These are phyloP conservation scores for Pholis gunnellus DNA, from an alignment of 2,113 vertebrate species.

Conservation along the genomic window DNA sequence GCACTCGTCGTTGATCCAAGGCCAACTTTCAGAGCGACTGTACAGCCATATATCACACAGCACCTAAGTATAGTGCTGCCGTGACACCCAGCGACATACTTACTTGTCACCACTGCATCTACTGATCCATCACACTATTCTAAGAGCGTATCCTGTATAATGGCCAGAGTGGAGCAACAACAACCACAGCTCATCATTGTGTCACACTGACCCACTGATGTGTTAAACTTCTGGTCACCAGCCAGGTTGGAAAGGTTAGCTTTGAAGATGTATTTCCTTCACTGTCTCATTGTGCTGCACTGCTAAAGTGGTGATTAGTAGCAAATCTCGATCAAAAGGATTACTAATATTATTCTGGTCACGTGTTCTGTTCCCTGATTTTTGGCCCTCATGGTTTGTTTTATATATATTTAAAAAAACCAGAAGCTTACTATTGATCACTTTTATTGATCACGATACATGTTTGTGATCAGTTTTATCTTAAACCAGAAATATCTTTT, in stretches of 20 bases:
- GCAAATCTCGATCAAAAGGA: background rate
- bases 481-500: background rate
- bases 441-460: background rate
- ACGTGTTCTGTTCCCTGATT: background rate
- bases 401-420: no score
- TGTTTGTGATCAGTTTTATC: background rate
- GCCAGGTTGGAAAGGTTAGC: slow-evolving; percentile 6
- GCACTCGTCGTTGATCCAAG: background rate
- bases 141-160: slow-evolving; percentile 25
- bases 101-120: slow-evolving; percentile 53
- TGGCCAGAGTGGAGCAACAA: slow-evolving; percentile 13
- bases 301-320: slow-evolving; percentile 2
- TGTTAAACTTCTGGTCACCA: slow-evolving; percentile 5
- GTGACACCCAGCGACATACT: slow-evolving; percentile 50
- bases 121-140: slow-evolving; percentile 65
- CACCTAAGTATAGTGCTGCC: slow-evolving; percentile 49
- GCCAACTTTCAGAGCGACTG: background rate
- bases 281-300: background rate
- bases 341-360: background rate
- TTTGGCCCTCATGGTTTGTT: background rate
- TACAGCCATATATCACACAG: slow-evolving; percentile 27
- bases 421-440: background rate
- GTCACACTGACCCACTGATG: slow-evolving; percentile 42
- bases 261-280: background rate
- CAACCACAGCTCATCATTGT: slow-evolving; percentile 10